These are phyloP conservation scores for Pollenia labialis DNA, from an alignment of 2,888 invertebrate species.

Conservation along the genomic window DNA sequence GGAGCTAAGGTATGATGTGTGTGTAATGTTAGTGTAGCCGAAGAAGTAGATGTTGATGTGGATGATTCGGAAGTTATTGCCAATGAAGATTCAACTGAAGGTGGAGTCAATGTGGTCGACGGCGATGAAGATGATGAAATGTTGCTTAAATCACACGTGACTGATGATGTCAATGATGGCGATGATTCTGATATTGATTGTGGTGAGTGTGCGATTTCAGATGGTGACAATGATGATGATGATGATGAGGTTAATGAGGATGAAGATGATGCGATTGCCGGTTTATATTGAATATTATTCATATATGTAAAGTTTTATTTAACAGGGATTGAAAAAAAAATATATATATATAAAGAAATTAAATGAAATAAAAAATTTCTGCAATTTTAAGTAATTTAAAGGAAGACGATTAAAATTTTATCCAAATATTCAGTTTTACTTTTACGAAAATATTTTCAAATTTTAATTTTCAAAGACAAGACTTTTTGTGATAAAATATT, in stretches of 20 bases:
- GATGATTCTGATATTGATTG: conserved; percentile 70
- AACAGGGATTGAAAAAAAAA: conserved; percentile 65
- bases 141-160: conserved; percentile 3
- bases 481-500: conserved; percentile 52
- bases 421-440: neutral
- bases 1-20: conserved; percentile 24
- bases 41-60: conserved; percentile 50
- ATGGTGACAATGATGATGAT: conserved; percentile 71
- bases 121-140: conserved; percentile 55
- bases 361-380: conserved; percentile 53
- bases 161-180: conserved; percentile 40
- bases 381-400: conserved; percentile 52
- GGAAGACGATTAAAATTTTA: neutral
- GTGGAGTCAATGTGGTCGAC: conserved; percentile 49
- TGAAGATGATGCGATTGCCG: conserved; percentile 74
- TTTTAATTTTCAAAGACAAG: conserved; percentile 50
- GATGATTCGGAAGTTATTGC: conserved; percentile 43
- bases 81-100: conserved; percentile 3
- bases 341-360: conserved; percentile 52
- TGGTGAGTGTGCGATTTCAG: conserved; percentile 24
- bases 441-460: conserved; percentile 16
- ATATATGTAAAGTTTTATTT: conserved; percentile 75
- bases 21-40: conserved; percentile 37
- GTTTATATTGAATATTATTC: conserved; percentile 79
- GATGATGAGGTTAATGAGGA: conserved; percentile 70